A percentile compares a stretch with the other conserved stretches of the same genome.
These are phyloP conservation scores for Parasteatoda lunata DNA, from an alignment of 2,888 invertebrate species.

Conservation along the genomic window DNA sequence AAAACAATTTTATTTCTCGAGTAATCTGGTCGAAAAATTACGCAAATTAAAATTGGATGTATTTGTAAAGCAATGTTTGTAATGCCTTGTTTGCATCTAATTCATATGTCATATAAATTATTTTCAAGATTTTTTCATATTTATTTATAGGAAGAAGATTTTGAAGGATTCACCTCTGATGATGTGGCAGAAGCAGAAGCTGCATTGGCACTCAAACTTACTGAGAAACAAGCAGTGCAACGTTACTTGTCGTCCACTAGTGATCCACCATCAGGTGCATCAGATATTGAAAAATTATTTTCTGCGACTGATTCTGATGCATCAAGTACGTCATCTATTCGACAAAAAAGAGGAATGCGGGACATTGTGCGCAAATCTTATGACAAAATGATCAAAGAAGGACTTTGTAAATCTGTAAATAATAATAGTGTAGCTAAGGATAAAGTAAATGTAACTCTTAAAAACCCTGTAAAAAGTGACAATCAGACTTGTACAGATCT, in stretches of 20 bases:
- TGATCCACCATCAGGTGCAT: slow-evolving; percentile 43
- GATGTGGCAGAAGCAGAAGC: slow-evolving; percentile 57
- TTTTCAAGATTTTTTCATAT: neutral
- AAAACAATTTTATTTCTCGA: too few relatives aligned
- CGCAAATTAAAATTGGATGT: too few relatives aligned
- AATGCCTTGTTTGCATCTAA: too few relatives aligned
- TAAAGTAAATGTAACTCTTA: neutral
- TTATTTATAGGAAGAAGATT: slow-evolving; percentile 62
- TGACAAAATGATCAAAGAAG: slow-evolving; percentile 62
- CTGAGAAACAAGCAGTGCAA: slow-evolving; percentile 41
- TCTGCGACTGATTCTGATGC: slow-evolving; percentile 59
- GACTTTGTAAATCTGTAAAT: slow-evolving; percentile 33
- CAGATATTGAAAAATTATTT: slow-evolving; percentile 47
- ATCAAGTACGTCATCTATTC: slow-evolving; percentile 41
- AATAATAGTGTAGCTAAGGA: slow-evolving; percentile 23
- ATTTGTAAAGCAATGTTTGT: too few relatives aligned
- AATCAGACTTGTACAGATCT: slow-evolving; percentile 1
- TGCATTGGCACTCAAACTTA: slow-evolving; percentile 32
- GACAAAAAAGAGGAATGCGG: slow-evolving; percentile 57
- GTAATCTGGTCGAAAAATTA: too few relatives aligned
- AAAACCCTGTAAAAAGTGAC: neutral
- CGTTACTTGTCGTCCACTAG: slow-evolving; percentile 32
- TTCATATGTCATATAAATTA: too few relatives aligned
- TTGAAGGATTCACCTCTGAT: slow-evolving; percentile 60
- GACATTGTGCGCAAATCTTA: slow-evolving; percentile 51